phyloP scores from a whole-genome alignment of 2,113 vertebrate species.

The Atractosteus spatula region DNA sequence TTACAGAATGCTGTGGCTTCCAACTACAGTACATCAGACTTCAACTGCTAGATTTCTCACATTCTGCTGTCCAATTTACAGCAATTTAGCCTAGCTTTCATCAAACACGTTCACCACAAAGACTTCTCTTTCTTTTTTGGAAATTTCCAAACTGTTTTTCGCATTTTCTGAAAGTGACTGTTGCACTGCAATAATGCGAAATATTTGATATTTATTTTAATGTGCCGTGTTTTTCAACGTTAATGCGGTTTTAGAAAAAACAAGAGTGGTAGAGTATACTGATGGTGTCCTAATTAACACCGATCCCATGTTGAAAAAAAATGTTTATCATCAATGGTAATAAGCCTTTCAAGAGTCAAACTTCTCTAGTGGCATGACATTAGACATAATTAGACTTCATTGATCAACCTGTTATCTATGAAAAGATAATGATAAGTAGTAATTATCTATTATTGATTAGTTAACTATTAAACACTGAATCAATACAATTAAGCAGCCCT shows the following conservation, averaged over 20 bases:
- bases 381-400: slow-evolving; percentile 19
- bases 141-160: too few relatives aligned
- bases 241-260: background rate
- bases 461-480: slow-evolving; percentile 21
- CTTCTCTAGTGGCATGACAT: background rate
- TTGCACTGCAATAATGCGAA: too few relatives aligned
- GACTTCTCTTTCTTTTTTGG: too few relatives aligned
- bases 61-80: background rate
- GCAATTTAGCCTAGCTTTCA: background rate
- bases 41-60: background rate
- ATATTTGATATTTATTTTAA: too few relatives aligned
- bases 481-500: slow-evolving; percentile 16
- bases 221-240: too few relatives aligned
- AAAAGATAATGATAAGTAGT: slow-evolving; percentile 15
- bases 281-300: slow-evolving; percentile 7
- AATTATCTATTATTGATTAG: slow-evolving; percentile 21
- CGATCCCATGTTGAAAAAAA: slow-evolving; percentile 17
- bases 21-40: background rate
- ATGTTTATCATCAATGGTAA: slow-evolving; percentile 29
- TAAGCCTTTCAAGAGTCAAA: slow-evolving; percentile 23
- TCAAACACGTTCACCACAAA: too few relatives aligned
- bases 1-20: too few relatives aligned
- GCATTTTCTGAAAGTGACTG: too few relatives aligned
- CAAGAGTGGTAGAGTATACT: background rate
- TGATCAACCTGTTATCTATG: slow-evolving; percentile 22